phyloP scores from a whole-genome alignment of 2,797 vertebrate species.

The Pitangus sulphuratus region DNA sequence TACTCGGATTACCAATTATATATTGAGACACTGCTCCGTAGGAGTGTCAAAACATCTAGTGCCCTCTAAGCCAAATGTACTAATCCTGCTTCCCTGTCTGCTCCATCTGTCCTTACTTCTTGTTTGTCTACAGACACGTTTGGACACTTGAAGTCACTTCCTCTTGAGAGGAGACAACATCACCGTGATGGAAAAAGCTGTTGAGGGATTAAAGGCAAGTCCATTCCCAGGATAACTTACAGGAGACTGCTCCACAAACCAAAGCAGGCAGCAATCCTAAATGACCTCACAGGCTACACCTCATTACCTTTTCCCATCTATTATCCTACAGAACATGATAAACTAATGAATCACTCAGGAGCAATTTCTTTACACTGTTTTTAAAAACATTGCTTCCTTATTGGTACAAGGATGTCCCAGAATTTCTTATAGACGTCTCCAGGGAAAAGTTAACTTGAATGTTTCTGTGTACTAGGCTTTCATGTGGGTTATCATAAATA shows the following conservation, averaged over 20 bases:
- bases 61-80: not conserved
- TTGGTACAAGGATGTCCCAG: not conserved
- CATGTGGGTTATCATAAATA: conserved; percentile 10
- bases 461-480: not conserved
- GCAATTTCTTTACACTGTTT: not conserved
- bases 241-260: not conserved
- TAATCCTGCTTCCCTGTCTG: not conserved
- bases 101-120: not conserved
- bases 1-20: not conserved
- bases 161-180: not conserved
- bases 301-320: not conserved
- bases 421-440: not conserved
- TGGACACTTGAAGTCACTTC: not conserved
- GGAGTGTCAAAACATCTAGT: not conserved
- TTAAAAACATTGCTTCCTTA: not conserved
- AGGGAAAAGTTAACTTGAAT: not conserved
- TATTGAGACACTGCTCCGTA: not conserved
- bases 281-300: not conserved
- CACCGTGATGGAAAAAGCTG: not conserved
- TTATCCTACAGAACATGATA: not conserved
- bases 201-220: not conserved
- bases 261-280: not conserved
- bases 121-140: not conserved
- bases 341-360: conserved; percentile 18
- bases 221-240: not conserved